Evolutionary conservation across 1,140 invertebrate species (phyloP), one percentile per base, ranked within the genome.

Genomic region (Aphidius ervi): DNA sequence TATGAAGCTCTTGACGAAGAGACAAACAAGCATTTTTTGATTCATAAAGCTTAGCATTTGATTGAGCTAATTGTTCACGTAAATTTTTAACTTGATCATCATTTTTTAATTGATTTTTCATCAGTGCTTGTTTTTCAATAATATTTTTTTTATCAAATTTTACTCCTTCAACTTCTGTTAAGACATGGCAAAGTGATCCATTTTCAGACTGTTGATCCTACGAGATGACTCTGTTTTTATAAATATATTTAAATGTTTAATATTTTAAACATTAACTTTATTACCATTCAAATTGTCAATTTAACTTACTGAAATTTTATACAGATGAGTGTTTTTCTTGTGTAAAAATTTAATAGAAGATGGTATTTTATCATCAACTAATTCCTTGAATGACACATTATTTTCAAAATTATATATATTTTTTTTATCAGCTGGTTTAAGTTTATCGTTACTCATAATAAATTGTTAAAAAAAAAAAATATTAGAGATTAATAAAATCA

Each of bases 41-140:
- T 59, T 90, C 87, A 49, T 82, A 85, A 2, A 89, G 74, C 70
- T 88, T 89, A 58, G 81, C 82, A 63, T 84, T 86, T 2, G 83
- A 74, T 45, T 68, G 67, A 42, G 76, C 74, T 0, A 89, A 65
- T 78, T 86, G 88, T 9, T 82, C 83, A 47, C 82, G 83, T 1
- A 88, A 65, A 46, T 82, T 81, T 72, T 87, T 88, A 1, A 85
- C 60, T 70, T 82, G 63, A 46, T 72, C 65, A 41, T 76, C 64
- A 42, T 70, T 72, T 31, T 64, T 53, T 42, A 6, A 46, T 37
- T 42, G 68, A 72, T 41, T 75, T 6, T 46, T 76, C 61, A 1
- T 5, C 43, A 9, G 62, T 67, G 67, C 67, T 63, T 47, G 6
- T 63, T 54, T 63, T 67, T 58, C 65, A 59, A 61, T 55, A 41